Percentiles rank a stretch among this genome's conserved stretches.
Conservation (phyloP, 2,113 vertebrate species). For the Gymnocephalus cernua region DNA sequence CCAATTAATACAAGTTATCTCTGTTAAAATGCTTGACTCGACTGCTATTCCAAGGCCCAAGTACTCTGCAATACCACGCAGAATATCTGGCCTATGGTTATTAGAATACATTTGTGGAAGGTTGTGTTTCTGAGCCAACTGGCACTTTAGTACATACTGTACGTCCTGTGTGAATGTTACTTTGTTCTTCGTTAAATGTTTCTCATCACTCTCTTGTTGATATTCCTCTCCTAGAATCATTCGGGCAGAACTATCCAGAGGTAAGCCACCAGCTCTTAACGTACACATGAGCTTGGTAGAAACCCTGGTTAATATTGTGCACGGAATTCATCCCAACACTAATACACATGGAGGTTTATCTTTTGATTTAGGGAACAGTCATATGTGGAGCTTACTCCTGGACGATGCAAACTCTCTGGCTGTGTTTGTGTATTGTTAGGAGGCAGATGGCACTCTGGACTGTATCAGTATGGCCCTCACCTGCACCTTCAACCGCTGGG, state of each 20-base stretch:
- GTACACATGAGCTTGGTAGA: not conserved
- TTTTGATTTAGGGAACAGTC: not conserved
- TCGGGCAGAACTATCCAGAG: constrained; percentile 99
- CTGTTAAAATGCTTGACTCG: not conserved
- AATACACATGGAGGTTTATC: not conserved
- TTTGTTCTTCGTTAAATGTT: not conserved
- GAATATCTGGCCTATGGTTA: not conserved
- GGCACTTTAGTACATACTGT: not conserved
- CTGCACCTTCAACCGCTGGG: constrained; percentile 99
- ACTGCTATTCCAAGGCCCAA: not conserved
- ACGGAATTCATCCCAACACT: not conserved
- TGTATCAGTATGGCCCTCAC: constrained; percentile 99
- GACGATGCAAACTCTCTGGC: not conserved
- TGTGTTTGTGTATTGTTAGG: constrained; percentile 78
- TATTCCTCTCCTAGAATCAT: constrained; percentile 87
- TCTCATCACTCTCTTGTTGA: constrained; percentile 2
- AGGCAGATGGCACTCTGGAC: constrained; percentile 97
- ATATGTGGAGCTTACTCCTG: not conserved
- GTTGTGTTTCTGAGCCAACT: not conserved
- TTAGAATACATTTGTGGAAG: not conserved
- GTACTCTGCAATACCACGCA: not conserved
- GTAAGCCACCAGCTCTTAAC: constrained; percentile 78
- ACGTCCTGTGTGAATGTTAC: not conserved
- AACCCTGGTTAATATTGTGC: not conserved
- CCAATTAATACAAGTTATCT: not conserved